Base-by-base conservation (phyloP, 2,888 invertebrate genomes). In the Parnassius glacialis region DNA sequence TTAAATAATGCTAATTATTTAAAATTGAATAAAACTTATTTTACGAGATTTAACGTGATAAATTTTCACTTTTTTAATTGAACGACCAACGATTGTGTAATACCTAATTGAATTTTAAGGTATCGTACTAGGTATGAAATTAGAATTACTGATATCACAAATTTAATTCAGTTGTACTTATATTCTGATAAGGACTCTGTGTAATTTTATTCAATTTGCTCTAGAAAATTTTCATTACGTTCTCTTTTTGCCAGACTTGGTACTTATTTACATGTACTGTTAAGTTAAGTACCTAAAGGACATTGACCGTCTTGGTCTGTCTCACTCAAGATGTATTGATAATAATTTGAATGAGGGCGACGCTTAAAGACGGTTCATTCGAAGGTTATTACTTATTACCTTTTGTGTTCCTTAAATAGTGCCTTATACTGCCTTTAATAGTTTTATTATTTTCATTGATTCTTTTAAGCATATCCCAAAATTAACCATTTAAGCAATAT, bases 281-380 rank as follows among this genome's bases (percentile, higher is more conserved):
- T 68, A 67, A 65, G 68, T 72, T 70, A 68, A 68, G 61, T 67
- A 73, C 67, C 67, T 70, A 71, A 63, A 73, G 80, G 74, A 74
- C 79, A 73, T 74, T 72, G 81, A 74, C 76, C 80, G 80, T 75
- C 71, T 68, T 72, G 78, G 71, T 78, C 74, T 68, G 74, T 47
- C 70, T 76, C 63, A 65, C 61, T 72, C 68, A 70, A 73, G 71
- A 72, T 72, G 65, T 69, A 73, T 68, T 65, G 63, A 51, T 56
- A 64, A 55, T 47, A 64, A 55, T 44, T 51, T 51, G 61, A 59
- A 55, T 57, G 44, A 57, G 45, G 52, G 43, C 56, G 42, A 56
- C 16, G 47, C 52, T 57, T 53, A 48, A 34, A 56, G 59, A 57
- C 16, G 47, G 47, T 10, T 60, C 48, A 55, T 52, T 60, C 42